A percentile compares a stretch with the other conserved stretches of the same genome.
phyloP scores from a whole-genome alignment of 2,113 vertebrate genomes.

The Osmerus mordax region DNA sequence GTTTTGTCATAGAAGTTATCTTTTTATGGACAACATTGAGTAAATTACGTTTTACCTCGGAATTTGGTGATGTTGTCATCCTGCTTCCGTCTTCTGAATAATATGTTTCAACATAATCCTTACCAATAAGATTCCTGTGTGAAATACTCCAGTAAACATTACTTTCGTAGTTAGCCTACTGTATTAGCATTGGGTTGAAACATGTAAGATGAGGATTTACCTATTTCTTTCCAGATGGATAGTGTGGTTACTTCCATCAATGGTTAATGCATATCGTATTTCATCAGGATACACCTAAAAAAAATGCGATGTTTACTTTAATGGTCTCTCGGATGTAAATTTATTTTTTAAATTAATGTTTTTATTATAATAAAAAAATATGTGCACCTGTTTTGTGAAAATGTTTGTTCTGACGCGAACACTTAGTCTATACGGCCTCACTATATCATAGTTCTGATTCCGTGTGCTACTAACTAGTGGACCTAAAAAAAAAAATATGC shows the following conservation, averaged over 20 bases:
- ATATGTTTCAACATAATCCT: conserved; percentile 75
- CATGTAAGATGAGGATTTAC: conserved; percentile 32
- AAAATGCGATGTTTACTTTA: neutral
- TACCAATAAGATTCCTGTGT: conserved; percentile 76
- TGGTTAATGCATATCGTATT: conserved; percentile 59
- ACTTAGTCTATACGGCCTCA: conserved; percentile 65
- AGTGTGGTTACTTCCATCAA: conserved; percentile 67
- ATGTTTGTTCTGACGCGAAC: conserved; percentile 60
- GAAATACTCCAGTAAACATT: neutral
- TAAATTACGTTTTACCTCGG: conserved; percentile 59
- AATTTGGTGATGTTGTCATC: conserved; percentile 58
- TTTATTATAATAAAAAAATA: neutral
- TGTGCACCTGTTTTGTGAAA: conserved; percentile 51
- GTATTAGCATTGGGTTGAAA: too few species aligned
- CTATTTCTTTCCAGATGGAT: conserved; percentile 73
- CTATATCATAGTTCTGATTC: conserved; percentile 63
- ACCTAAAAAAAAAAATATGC: conserved; percentile 20
- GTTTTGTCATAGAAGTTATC: neutral
- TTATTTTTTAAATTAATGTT: neutral
- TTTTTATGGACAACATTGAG: neutral
- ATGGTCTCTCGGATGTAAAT: neutral
- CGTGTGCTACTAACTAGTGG: conserved; percentile 27
- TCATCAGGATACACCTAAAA: conserved; percentile 63
- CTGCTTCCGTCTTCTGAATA: conserved; percentile 70
- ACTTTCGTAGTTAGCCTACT: neutral